A percentile compares a stretch with the other conserved stretches of the same genome.
Conservation (phyloP, 2,113 vertebrate genomes). For the Neolamprologus caudopunctatus region DNA sequence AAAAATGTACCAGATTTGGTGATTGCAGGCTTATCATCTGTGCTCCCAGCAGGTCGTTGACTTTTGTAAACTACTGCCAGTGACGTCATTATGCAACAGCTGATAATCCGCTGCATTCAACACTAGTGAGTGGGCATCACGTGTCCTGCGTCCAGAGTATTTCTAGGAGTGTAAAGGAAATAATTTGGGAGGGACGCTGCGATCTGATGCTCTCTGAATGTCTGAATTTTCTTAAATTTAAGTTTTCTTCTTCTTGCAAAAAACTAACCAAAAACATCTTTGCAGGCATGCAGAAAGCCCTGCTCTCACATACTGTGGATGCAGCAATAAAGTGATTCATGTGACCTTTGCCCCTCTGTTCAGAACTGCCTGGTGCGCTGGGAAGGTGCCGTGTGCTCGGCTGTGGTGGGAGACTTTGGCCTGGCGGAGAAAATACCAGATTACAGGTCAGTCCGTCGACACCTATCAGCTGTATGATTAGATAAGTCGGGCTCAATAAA, state of each 20-base stretch:
- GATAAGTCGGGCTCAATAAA: slow-evolving; percentile 23
- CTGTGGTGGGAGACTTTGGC: slow-evolving; percentile 92
- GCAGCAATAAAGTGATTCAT: background rate
- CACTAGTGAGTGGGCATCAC: background rate
- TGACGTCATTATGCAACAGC: background rate
- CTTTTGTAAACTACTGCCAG: background rate
- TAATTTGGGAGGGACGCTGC: background rate
- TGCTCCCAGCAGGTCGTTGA: rapidly evolving
- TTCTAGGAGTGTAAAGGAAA: background rate
- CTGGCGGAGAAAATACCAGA: slow-evolving; percentile 95
- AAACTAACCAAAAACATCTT: background rate
- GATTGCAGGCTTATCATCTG: background rate
- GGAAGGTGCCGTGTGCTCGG: slow-evolving; percentile 78
- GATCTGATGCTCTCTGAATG: background rate
- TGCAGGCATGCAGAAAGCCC: background rate
- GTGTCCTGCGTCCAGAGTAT: background rate
- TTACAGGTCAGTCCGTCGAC: slow-evolving; percentile 73
- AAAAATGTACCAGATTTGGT: background rate
- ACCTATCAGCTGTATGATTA: background rate
- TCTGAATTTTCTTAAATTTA: background rate
- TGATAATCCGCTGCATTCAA: background rate
- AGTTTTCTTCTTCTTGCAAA: background rate
- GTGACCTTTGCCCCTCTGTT: slow-evolving; percentile 21
- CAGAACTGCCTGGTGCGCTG: slow-evolving; percentile 93
- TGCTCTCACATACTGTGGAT: background rate